phyloP scores from a whole-genome alignment of 1,140 invertebrate genomes.

The Drosophila willistoni region DNA sequence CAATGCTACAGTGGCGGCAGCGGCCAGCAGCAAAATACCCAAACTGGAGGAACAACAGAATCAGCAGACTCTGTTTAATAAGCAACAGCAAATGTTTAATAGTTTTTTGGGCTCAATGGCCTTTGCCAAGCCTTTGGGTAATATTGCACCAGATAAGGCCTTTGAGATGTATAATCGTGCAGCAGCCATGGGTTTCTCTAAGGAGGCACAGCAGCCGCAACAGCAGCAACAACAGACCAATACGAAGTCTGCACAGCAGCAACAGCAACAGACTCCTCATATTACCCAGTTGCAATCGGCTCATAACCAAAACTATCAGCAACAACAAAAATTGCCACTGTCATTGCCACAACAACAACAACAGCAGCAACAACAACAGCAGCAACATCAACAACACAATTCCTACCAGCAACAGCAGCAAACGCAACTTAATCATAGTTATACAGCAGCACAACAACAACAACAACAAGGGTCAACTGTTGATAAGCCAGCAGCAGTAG shows the following conservation, averaged over 20 bases:
- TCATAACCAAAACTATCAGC: conserved; percentile 61
- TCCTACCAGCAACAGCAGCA: conserved; percentile 45
- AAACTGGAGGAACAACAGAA: conserved; percentile 69
- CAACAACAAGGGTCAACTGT: conserved; percentile 42
- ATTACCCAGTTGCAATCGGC: conserved; percentile 61
- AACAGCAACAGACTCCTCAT: conserved; percentile 48
- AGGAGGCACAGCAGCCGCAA: conserved; percentile 62
- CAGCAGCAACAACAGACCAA: conserved; percentile 56
- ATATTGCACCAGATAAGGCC: conserved; percentile 78
- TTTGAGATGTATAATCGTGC: conserved; percentile 82
- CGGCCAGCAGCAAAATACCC: conserved; percentile 53
- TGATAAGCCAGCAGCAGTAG: conserved; percentile 43
- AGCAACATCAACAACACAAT: conserved; percentile 41
- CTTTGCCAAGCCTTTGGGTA: conserved; percentile 71
- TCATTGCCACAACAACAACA: conserved; percentile 2
- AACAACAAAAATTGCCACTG: conserved; percentile 52
- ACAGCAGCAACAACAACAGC: conserved; percentile 27
- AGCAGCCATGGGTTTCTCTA: conserved; percentile 77
- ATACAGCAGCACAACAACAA: conserved; percentile 49
- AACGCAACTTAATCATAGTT: conserved; percentile 36
- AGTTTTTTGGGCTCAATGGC: conserved; percentile 75
- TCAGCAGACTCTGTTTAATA: conserved; percentile 51
- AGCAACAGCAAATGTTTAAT: conserved; percentile 80
- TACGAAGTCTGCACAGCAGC: conserved; percentile 57
- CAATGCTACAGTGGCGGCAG: conserved; percentile 22